Base-by-base conservation (phyloP, 2,888 invertebrate species). In the Margaritifera margaritifera region DNA sequence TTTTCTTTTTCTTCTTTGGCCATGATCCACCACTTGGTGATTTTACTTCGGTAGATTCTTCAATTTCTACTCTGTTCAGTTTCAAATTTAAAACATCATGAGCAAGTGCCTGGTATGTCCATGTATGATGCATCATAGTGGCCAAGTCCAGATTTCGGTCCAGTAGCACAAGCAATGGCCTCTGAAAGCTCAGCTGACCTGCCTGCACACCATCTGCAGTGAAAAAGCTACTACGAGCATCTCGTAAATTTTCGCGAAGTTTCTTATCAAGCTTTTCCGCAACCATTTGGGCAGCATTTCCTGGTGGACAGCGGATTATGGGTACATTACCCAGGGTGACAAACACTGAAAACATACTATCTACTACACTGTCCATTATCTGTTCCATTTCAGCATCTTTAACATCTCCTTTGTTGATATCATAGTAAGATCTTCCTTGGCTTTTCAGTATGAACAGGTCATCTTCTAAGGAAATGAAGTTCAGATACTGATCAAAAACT, bases 271-370 rank as follows among this genome's bases (percentile, higher is more conserved):
- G 91, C 90, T 97, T 97, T 89, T 95, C 95, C 0, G 97, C 98
- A 0, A 99, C 97, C 95, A 98, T 96, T 92, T 99, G 99, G 0
- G 99, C 99, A 0, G 99, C 98, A 91, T 97, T 98, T 63, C 97
- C 97, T 89, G 95, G 94, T 11, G 96, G 97, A 90, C 96, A 94
- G 80, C 97, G 92, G 84, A 97, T 96, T 67, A 96, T 94, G n/a
- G 96, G 96, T 63, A 96, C 95, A 87, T 93, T 93, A 91, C 98
- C 98, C 83, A 98, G 91, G 57, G 99, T 99, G 5, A 98, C 99
- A 92, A 98, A 98, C 27, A 99, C 95, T 60, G 99, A 97, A 90
- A 99, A 99, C 58, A 99, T 91, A 84, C 97, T 95, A 86, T 99
- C 98, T 0, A 98, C 98, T 84, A 99, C 95, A 51, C 92, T 93